Evolutionary conservation across 1,140 invertebrate genomes (phyloP).

Genomic region (Myzus persicae): DNA sequence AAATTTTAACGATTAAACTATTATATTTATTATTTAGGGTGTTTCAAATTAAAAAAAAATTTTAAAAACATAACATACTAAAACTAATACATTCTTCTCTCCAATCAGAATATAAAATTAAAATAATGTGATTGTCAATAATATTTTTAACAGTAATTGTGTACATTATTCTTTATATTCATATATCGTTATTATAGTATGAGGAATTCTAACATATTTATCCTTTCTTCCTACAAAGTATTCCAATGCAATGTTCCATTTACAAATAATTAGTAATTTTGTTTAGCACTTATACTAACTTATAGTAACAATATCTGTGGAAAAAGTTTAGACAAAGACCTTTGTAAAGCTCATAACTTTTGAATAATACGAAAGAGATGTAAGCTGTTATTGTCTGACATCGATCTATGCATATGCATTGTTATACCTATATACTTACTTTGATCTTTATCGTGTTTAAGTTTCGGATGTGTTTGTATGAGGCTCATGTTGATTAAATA

Average conservation of each 20-base stretch:
- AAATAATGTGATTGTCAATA: background rate
- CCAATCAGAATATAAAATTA: too few relatives aligned
- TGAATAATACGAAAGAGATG: background rate
- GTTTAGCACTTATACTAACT: background rate
- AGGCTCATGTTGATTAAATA: background rate
- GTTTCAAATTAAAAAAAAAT: too few relatives aligned
- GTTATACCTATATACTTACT: background rate
- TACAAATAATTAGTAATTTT: background rate
- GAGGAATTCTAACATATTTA: background rate
- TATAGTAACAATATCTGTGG: background rate
- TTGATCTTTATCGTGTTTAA: background rate
- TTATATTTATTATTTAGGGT: too few relatives aligned
- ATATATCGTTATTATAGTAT: background rate
- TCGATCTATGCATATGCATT: background rate
- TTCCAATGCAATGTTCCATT: background rate
- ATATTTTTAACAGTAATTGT: too few relatives aligned
- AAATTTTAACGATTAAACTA: too few relatives aligned
- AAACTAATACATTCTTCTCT: too few relatives aligned
- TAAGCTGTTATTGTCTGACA: background rate
- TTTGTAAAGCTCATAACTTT: background rate
- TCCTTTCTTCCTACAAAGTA: background rate
- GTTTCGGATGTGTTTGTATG: background rate
- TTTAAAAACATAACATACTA: too few relatives aligned
- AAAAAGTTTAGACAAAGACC: background rate
- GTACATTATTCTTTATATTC: too few relatives aligned